Conservation (phyloP, 2,113 vertebrate species). For the Poicephalus meyeri region DNA sequence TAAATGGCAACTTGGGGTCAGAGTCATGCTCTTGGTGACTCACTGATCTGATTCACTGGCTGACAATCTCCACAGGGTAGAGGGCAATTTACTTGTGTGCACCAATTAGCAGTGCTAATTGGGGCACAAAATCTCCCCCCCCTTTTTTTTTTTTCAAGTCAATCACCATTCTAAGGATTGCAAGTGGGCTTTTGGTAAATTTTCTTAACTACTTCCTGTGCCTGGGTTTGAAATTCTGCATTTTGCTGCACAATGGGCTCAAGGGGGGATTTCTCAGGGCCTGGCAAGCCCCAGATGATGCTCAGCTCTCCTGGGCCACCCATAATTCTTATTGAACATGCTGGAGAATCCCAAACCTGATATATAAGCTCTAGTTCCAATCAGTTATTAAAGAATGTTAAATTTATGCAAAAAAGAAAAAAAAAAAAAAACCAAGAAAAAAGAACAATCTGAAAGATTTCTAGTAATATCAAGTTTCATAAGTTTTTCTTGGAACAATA, state of each 20-base stretch:
- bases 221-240: background rate
- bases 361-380: background rate
- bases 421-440: background rate
- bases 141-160: background rate
- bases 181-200: background rate
- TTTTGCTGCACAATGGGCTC: accelerated
- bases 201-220: background rate
- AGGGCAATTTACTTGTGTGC: slow-evolving; percentile 78
- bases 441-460: background rate
- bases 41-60: slow-evolving; percentile 79
- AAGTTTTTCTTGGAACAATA: background rate
- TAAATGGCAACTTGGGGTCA: slow-evolving; percentile 69
- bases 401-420: background rate
- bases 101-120: slow-evolving; percentile 84
- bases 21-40: slow-evolving; percentile 70
- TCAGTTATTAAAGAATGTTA: background rate
- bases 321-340: background rate
- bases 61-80: slow-evolving; percentile 81
- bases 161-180: slow-evolving; percentile 27
- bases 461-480: background rate
- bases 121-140: slow-evolving; percentile 79
- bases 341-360: background rate
- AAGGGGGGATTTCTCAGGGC: background rate
- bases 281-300: background rate
- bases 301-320: background rate